A percentile compares a stretch with the other conserved stretches of the same genome.
These are phyloP conservation scores for Hemaris fuciformis DNA, from an alignment of 2,888 invertebrate species.

Conservation along the genomic window DNA sequence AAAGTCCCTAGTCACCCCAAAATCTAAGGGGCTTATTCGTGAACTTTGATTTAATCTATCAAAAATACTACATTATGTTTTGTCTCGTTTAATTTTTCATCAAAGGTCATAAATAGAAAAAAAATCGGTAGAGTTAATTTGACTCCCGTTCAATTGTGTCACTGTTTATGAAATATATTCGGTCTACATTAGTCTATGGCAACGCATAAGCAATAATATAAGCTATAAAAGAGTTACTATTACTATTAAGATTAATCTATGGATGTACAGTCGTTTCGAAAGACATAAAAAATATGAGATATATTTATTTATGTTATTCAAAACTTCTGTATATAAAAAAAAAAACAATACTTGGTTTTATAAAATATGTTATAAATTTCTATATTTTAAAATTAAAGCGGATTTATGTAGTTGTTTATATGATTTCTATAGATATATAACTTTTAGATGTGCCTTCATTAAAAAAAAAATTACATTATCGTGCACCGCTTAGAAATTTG, in stretches of 20 bases:
- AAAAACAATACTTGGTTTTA: no score
- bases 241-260: not conserved
- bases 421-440: no score
- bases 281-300: not conserved
- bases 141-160: not conserved
- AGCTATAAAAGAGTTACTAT: slow-evolving; percentile 1
- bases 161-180: not conserved
- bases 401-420: no score
- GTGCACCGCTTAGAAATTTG: not conserved
- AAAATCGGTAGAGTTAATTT: no score
- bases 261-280: not conserved
- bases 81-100: no score
- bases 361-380: no score
- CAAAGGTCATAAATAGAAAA: no score
- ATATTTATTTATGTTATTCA: not conserved
- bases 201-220: not conserved
- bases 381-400: no score
- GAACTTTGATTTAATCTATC: no score
- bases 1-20: no score
- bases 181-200: not conserved
- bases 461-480: not conserved
- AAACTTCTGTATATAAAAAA: not conserved
- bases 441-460: not conserved
- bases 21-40: no score
- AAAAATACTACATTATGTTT: no score